Evolutionary conservation across 2,888 invertebrate genomes (phyloP), one percentile per base, ranked within the genome.

Genomic region (Poecilus cupreus): DNA sequence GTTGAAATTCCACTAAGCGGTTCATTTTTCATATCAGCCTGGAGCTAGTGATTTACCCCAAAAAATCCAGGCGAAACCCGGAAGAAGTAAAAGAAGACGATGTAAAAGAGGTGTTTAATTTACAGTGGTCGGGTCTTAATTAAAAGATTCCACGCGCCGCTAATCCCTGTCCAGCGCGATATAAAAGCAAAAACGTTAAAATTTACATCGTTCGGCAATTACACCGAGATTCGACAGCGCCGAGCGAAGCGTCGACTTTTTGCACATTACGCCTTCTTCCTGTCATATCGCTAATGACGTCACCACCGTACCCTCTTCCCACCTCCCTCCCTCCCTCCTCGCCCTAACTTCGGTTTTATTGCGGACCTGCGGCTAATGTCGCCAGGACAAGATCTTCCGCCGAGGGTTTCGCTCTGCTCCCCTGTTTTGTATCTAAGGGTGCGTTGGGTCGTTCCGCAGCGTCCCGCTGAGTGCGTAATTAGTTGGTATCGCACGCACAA

Each of bases 191-290:
- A 75, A 75, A 75, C 75, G 75, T 11, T 75, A 16, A 51, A 75
- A 75, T 75, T 75, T 75, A 75, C 75, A 75, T 75, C 75, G 75
- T 49, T 75, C 49, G 51, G 75, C 75, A 75, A 75, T 75, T 75
- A 75, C 75, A 51, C 49, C 75, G 75, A 51, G 75, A 75, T 75
- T 75, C 75, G 75, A 75, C 75, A 75, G 75, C 75, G 68, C 6
- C 1, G 68, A 37, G 43, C 32, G 8, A 32, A 32, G 6, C 32
- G 32, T 13, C 18, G 72, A 46, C 51, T 75, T 75, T 75, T 75
- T 75, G 51, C 72, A 43, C 72, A 72, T 72, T 72, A 72, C 46
- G 43, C 46, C 46, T 26, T n/a, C 60, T 5, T 8, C 60, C 64
- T 18, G 64, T 68, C 64, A 68, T 68, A 68, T 72, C 72, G 72